phyloP scores from a whole-genome alignment of 35 echinoderm and acorn worm species.

The Hemicentrotus pulcherrimus region DNA sequence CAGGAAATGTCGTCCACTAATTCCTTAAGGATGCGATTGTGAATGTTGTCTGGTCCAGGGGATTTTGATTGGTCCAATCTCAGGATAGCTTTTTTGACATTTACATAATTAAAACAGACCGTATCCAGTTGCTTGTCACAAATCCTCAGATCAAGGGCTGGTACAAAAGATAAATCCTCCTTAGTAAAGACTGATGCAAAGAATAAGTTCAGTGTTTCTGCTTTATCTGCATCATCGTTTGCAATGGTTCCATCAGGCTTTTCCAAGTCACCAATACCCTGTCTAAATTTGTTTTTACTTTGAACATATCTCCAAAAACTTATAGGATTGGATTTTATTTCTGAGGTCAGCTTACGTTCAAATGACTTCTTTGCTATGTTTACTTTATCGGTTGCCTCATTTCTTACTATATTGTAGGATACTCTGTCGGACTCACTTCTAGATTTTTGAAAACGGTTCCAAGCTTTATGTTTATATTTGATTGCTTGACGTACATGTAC shows the following conservation, averaged over 20 bases:
- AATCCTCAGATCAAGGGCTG: neutral
- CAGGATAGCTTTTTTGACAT: neutral
- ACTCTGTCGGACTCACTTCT: slow-evolving; percentile 26
- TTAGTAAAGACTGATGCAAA: slow-evolving; percentile 45
- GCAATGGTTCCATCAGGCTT: slow-evolving; percentile 40
- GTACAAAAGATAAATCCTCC: neutral
- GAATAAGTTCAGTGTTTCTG: slow-evolving; percentile 37
- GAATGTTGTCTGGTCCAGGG: slow-evolving; percentile 28
- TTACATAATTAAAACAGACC: neutral
- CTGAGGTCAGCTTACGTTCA: slow-evolving; percentile 26
- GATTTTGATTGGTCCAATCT: slow-evolving; percentile 13
- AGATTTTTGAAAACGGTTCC: slow-evolving; percentile 36
- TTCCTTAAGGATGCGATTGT: slow-evolving; percentile 28
- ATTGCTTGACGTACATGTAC: neutral
- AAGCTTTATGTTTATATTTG: slow-evolving; percentile 3
- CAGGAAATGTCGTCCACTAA: neutral
- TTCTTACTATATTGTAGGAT: neutral
- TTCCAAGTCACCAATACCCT: slow-evolving; percentile 7
- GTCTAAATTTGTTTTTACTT: slow-evolving; percentile 17
- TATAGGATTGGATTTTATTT: neutral
- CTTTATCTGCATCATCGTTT: slow-evolving; percentile 20
- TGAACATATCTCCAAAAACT: slow-evolving; percentile 44
- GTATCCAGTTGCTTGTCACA: neutral
- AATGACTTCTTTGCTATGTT: neutral
- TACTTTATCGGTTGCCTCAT: no score